Percentiles rank a stretch among this genome's conserved stretches.
phyloP scores from a whole-genome alignment of 2,113 vertebrate genomes.

The Bettongia penicillata region DNA sequence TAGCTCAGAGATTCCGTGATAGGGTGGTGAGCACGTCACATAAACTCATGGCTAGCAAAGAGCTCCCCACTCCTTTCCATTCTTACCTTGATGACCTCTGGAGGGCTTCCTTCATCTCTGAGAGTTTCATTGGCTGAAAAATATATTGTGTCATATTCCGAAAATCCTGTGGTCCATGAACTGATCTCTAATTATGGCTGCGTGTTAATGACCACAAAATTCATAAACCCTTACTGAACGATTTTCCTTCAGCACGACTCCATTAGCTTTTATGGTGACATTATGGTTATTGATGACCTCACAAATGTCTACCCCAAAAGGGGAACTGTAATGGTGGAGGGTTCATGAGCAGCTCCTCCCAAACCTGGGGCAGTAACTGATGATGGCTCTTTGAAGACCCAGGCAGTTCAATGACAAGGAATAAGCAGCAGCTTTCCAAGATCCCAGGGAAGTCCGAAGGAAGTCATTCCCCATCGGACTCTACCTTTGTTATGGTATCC shows the following conservation, averaged over 20 bases:
- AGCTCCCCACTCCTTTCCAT: not conserved
- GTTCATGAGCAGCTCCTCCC: not conserved
- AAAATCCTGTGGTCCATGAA: slow-evolving; percentile 75
- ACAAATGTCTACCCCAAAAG: slow-evolving; percentile 64
- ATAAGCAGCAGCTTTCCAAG: not conserved
- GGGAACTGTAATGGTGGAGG: not conserved
- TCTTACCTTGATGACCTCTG: not conserved
- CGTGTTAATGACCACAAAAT: slow-evolving; percentile 66
- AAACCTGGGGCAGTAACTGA: not conserved
- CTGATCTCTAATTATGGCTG: slow-evolving; percentile 75
- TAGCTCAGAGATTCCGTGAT: not conserved
- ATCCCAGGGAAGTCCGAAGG: not conserved
- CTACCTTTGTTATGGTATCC: not conserved
- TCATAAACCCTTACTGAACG: slow-evolving; percentile 83
- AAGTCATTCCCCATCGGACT: not conserved
- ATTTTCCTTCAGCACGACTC: slow-evolving; percentile 79
- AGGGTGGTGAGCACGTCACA: not conserved
- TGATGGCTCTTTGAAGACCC: not conserved
- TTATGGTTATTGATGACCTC: slow-evolving; percentile 73
- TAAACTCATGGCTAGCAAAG: not conserved
- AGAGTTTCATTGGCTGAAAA: slow-evolving; percentile 75
- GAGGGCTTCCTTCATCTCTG: slow-evolving; percentile 73
- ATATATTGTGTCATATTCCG: slow-evolving; percentile 74
- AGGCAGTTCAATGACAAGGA: not conserved
- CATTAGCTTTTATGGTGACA: slow-evolving; percentile 80